A percentile compares a stretch with the other conserved stretches of the same genome.
These are phyloP conservation scores for Acrossocheilus fasciatus DNA, from an alignment of 2,797 vertebrate species.

Conservation along the genomic window DNA sequence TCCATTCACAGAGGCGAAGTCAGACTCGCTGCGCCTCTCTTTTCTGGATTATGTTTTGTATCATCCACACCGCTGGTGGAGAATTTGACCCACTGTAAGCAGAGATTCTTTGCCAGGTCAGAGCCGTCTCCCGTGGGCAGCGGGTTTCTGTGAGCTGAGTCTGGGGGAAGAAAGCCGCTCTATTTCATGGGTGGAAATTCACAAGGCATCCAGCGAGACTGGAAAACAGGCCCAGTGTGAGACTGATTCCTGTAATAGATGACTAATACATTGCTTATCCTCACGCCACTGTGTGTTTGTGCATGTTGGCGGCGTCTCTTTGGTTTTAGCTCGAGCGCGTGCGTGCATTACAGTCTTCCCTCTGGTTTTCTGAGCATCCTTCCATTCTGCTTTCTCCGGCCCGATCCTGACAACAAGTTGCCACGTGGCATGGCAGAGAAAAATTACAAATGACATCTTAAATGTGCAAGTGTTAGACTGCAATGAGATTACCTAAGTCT, in stretches of 20 bases:
- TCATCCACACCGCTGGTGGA: conserved; percentile 59
- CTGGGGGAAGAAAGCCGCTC: conserved; percentile 57
- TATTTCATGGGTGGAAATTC: conserved; percentile 63
- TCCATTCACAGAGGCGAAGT: conserved; percentile 51
- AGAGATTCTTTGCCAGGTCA: conserved; percentile 57
- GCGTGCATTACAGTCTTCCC: not conserved
- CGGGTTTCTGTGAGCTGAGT: conserved; percentile 42
- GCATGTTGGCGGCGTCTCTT: conserved; percentile 50
- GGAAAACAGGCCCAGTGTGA: conserved; percentile 59
- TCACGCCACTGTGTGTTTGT: conserved; percentile 52
- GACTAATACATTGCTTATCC: conserved; percentile 56
- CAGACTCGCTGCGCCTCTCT: conserved; percentile 59
- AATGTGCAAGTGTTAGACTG: not conserved
- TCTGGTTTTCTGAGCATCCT: conserved; percentile 30
- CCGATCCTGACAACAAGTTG: not conserved
- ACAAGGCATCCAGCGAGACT: conserved; percentile 56
- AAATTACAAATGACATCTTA: not conserved
- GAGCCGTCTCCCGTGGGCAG: conserved; percentile 55
- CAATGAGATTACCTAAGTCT: not conserved
- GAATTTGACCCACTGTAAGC: conserved; percentile 62
- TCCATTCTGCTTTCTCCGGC: conserved; percentile 26
- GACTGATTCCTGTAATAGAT: conserved; percentile 61
- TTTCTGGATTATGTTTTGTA: conserved; percentile 65
- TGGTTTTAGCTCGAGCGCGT: conserved; percentile 39
- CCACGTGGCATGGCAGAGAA: conserved; percentile 19